Evolutionary conservation across 2,888 invertebrate species (phyloP).

Genomic region (Herminia tarsipennalis): DNA sequence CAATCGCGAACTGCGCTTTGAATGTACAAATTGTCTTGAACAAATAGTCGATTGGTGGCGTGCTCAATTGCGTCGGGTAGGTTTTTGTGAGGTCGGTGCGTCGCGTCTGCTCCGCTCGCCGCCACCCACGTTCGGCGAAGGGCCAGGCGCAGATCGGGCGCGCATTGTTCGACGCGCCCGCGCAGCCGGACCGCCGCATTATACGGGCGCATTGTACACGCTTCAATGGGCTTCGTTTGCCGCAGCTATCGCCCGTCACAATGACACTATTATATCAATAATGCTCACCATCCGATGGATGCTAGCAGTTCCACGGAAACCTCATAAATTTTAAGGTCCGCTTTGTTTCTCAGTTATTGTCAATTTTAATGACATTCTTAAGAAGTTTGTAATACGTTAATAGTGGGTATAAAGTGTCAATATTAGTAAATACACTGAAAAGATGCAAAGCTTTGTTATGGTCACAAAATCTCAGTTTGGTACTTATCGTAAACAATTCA

Average conservation of each 20-base stretch:
- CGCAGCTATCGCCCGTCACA: slow-evolving; percentile 75
- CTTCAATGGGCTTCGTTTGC: slow-evolving; percentile 81
- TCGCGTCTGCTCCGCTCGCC: slow-evolving; percentile 34
- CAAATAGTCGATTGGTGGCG: slow-evolving; percentile 41
- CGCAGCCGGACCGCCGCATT: slow-evolving; percentile 71
- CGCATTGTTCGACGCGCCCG: slow-evolving; percentile 72
- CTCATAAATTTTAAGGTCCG: slow-evolving; percentile 69
- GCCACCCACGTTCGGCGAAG: slow-evolving; percentile 81
- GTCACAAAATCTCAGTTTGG: too few species aligned
- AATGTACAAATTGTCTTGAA: slow-evolving; percentile 34
- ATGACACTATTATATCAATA: slow-evolving; percentile 83
- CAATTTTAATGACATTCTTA: slow-evolving; percentile 34
- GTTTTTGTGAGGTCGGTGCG: slow-evolving; percentile 64
- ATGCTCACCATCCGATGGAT: slow-evolving; percentile 67
- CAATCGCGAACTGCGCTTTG: slow-evolving; percentile 24
- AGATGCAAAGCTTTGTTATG: neutral
- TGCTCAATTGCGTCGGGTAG: slow-evolving; percentile 58
- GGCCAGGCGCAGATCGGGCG: slow-evolving; percentile 63
- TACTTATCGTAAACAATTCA: neutral
- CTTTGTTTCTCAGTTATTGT: slow-evolving; percentile 62
- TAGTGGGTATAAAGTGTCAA: too few species aligned
- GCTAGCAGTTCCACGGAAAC: slow-evolving; percentile 68
- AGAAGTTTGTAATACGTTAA: slow-evolving; percentile 20
- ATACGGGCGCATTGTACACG: slow-evolving; percentile 83
- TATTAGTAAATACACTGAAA: slow-evolving; percentile 14